These are phyloP conservation scores for Chiloscyllium plagiosum DNA, from an alignment of 2,113 vertebrate species.

Conservation along the genomic window DNA sequence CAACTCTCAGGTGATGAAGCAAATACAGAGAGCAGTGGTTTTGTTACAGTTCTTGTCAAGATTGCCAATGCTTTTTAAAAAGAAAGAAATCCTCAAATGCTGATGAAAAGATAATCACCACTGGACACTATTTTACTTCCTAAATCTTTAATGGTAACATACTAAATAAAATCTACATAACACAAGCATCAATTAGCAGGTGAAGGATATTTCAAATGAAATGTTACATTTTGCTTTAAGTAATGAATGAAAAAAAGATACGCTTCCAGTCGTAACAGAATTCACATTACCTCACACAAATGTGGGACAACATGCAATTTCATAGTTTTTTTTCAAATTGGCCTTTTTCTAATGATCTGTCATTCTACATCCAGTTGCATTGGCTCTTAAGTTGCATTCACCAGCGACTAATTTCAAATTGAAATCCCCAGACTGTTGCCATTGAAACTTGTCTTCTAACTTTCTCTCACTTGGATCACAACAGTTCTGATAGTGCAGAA, in stretches of 20 bases:
- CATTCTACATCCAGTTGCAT: neutral
- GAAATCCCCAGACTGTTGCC: neutral
- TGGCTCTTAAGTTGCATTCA: neutral
- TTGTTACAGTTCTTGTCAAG: no score
- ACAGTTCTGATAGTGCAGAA: neutral
- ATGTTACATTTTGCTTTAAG: neutral
- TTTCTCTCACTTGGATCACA: neutral
- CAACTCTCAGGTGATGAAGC: no score
- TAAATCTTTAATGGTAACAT: no score
- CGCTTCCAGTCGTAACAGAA: neutral
- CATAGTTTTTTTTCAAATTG: neutral
- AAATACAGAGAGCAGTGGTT: no score
- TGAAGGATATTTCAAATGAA: no score
- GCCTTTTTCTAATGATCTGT: neutral
- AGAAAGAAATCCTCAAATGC: no score
- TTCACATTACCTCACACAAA: neutral
- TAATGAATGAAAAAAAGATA: neutral
- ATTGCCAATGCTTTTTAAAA: no score
- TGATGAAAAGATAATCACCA: no score
- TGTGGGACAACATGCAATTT: neutral
- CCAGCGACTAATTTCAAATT: neutral
- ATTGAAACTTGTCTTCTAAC: neutral
- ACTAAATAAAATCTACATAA: no score
- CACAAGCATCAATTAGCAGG: no score
- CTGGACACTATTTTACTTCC: no score